phyloP scores from a whole-genome alignment of 2,888 invertebrate genomes.

The Drosophila neutralis region DNA sequence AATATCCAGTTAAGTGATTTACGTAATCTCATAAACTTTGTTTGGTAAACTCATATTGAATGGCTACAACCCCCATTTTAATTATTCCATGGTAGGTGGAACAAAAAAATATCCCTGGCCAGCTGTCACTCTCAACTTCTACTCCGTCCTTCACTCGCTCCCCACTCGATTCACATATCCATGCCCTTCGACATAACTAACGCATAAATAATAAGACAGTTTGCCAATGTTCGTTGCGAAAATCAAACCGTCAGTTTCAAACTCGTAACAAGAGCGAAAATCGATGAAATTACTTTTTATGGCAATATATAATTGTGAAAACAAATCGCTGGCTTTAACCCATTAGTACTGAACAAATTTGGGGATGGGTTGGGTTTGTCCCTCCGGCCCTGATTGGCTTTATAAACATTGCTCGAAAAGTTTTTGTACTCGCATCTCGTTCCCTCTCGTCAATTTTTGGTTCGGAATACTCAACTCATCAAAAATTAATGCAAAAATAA shows the following conservation, averaged over 20 bases:
- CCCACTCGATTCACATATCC: not conserved
- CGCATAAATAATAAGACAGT: conserved; percentile 74
- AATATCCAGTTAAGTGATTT: conserved; percentile 2
- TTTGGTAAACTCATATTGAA: conserved; percentile 18
- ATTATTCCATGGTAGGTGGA: conserved; percentile 34
- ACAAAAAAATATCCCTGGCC: conserved; percentile 27
- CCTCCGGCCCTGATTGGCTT: conserved; percentile 46
- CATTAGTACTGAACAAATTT: conserved; percentile 45
- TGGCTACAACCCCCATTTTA: conserved; percentile 16
- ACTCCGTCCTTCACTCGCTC: not conserved
- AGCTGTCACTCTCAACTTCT: conserved; percentile 43
- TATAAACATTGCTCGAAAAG: conserved; percentile 54
- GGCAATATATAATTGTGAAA: conserved; percentile 41
- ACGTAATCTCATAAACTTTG: not conserved
- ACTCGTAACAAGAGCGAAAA: conserved; percentile 61
- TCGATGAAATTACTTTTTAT: conserved; percentile 56
- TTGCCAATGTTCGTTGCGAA: conserved; percentile 51
- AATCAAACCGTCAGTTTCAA: conserved; percentile 42
- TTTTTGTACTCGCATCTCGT: conserved; percentile 37
- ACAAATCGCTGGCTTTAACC: conserved; percentile 45
- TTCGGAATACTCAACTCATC: conserved; percentile 57
- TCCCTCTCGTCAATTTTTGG: conserved; percentile 38
- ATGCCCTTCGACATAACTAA: conserved; percentile 40
- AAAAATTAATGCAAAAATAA: conserved; percentile 82
- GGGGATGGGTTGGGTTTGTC: not conserved